Evolutionary conservation across 2,113 vertebrate species (phyloP).

Genomic region (Mustela lutreola): DNA sequence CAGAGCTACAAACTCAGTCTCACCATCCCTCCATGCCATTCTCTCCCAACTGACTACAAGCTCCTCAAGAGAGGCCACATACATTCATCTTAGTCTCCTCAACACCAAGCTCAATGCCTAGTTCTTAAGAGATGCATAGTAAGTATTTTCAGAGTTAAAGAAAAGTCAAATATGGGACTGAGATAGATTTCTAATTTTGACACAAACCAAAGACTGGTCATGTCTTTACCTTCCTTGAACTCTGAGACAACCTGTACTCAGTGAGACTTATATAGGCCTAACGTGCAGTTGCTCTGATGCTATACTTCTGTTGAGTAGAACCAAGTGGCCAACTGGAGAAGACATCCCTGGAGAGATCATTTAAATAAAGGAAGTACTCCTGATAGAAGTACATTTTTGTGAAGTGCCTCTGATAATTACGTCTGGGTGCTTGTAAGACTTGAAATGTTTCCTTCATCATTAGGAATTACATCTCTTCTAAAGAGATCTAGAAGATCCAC

Average conservation of each 20-base stretch:
- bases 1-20: not conserved
- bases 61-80: not conserved
- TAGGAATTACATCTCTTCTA: not conserved
- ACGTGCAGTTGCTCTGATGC: not conserved
- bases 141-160: slow-evolving; percentile 27
- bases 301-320: not conserved
- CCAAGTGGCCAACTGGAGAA: not conserved
- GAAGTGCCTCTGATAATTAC: slow-evolving; percentile 27
- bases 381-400: not conserved
- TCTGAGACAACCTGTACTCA: not conserved
- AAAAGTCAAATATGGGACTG: not conserved
- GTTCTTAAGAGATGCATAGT: not conserved
- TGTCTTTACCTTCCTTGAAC: not conserved
- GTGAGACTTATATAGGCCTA: not conserved
- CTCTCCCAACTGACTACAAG: not conserved
- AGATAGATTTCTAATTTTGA: slow-evolving; percentile 31
- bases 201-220: not conserved
- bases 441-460: slow-evolving; percentile 8
- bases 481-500: not conserved
- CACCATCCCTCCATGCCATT: not conserved
- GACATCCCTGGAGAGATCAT: not conserved
- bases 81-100: not conserved
- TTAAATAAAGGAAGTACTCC: slow-evolving; percentile 5
- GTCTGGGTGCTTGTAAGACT: not conserved
- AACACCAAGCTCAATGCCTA: not conserved